phyloP scores from a whole-genome alignment of 2,888 invertebrate species.

The Mesoligia furuncula region DNA sequence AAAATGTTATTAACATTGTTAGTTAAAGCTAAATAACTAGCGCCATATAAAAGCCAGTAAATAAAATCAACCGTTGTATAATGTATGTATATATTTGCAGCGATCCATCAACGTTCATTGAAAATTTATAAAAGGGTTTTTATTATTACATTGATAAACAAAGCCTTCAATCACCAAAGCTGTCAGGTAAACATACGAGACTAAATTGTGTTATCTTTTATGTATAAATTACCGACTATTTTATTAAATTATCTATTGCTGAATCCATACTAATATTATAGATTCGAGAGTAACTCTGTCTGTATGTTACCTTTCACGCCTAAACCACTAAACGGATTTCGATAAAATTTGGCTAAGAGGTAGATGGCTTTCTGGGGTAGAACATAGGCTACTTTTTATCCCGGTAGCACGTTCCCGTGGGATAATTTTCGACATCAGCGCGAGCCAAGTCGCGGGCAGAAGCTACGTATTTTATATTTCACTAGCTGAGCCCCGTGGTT shows the following conservation, averaged over 20 bases:
- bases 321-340: neutral
- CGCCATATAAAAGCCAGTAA: neutral
- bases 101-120: constrained; percentile 75
- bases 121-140: constrained; percentile 66
- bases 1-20: neutral
- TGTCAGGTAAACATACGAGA: constrained; percentile 56
- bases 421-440: neutral
- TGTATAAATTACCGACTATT: constrained; percentile 37
- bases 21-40: neutral
- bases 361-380: neutral
- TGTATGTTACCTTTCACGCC: neutral
- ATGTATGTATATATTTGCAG: constrained; percentile 48
- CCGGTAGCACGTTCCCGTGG: neutral
- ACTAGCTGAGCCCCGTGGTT: too few species aligned
- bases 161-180: constrained; percentile 74
- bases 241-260: constrained; percentile 11
- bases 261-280: neutral
- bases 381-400: neutral
- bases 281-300: neutral
- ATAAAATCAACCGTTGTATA: constrained; percentile 36
- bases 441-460: neutral
- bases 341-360: neutral
- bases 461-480: neutral
- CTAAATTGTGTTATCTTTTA: constrained; percentile 51
- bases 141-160: constrained; percentile 62